A percentile compares a stretch with the other conserved stretches of the same genome.
phyloP scores from a whole-genome alignment of 1,140 invertebrate genomes.

The Phymorhynchus buccinoides region DNA sequence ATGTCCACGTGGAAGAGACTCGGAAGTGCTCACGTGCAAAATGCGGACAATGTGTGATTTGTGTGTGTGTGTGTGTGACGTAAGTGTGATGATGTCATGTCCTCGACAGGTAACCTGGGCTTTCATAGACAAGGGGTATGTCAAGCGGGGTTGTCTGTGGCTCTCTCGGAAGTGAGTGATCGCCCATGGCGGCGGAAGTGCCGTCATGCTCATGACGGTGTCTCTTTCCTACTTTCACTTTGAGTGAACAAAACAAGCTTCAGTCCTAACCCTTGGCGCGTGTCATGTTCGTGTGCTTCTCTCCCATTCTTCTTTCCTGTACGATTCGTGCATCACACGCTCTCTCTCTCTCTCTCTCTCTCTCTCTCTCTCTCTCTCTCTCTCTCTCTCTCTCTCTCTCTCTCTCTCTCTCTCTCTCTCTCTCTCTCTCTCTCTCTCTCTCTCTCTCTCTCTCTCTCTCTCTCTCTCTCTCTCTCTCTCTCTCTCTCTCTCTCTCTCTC shows the following conservation, averaged over 20 bases:
- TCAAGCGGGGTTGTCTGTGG: constrained; percentile 92
- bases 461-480: too few species aligned
- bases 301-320: neutral
- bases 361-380: neutral
- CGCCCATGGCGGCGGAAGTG: neutral
- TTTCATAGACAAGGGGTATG: constrained; percentile 94
- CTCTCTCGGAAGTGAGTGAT: constrained; percentile 85
- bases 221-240: neutral
- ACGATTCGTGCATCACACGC: neutral
- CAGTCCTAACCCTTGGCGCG: neutral
- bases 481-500: too few species aligned
- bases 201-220: neutral
- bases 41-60: too few species aligned
- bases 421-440: too few species aligned
- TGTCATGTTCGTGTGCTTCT: neutral
- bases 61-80: too few species aligned
- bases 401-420: too few species aligned
- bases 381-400: neutral
- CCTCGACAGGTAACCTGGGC: constrained; percentile 77
- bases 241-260: neutral
- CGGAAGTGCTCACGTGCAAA: too few species aligned
- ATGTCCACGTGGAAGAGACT: too few species aligned
- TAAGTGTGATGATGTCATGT: neutral
- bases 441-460: too few species aligned
- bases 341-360: neutral